These are phyloP conservation scores for Canis aureus DNA, from an alignment of 2,113 vertebrate genomes.

Conservation along the genomic window DNA sequence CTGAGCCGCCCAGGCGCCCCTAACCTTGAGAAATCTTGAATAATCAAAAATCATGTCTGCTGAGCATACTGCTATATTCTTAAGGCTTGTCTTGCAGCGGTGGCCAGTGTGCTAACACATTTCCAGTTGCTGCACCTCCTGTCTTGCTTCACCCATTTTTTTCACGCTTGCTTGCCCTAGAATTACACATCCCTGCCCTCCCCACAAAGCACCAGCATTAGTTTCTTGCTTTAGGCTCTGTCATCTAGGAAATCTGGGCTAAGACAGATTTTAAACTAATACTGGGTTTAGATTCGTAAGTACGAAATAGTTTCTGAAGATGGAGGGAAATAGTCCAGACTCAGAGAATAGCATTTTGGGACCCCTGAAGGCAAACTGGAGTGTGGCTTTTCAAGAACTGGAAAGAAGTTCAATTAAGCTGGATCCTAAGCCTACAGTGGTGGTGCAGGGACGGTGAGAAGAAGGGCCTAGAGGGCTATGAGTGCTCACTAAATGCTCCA, in stretches of 20 bases:
- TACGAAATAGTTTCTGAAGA: background rate
- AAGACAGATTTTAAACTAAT: conserved; percentile 8
- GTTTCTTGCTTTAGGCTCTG: conserved; percentile 25
- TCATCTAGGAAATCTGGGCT: conserved; percentile 58
- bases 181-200: background rate
- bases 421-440: background rate
- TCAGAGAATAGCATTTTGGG: background rate
- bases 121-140: background rate
- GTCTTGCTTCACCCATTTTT: background rate
- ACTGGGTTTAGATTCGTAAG: background rate
- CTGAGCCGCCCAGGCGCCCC: too few species aligned
- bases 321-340: background rate
- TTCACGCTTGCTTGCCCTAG: background rate
- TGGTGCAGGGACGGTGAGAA: background rate
- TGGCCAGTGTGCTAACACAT: background rate
- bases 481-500: too few species aligned
- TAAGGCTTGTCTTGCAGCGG: background rate
- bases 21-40: background rate
- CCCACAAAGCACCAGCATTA: background rate
- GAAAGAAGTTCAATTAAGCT: background rate
- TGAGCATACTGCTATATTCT: background rate
- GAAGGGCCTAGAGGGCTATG: background rate
- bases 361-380: background rate
- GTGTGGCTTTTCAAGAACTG: background rate
- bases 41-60: background rate